phyloP scores from a whole-genome alignment of 2,113 vertebrate species.

The Zingel zingel region DNA sequence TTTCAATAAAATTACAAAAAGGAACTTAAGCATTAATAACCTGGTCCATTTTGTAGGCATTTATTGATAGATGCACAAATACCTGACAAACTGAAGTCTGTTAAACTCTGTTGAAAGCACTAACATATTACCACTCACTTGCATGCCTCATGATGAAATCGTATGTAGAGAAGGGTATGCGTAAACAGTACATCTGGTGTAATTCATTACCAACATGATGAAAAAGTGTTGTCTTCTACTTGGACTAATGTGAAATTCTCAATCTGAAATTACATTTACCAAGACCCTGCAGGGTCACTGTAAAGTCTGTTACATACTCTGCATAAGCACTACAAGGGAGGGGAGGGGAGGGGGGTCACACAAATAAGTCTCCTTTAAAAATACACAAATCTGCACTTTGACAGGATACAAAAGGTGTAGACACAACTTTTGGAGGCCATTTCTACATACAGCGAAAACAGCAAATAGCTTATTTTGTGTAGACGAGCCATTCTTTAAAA shows the following conservation, averaged over 20 bases:
- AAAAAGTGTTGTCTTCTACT: not conserved
- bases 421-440: not conserved
- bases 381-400: not conserved
- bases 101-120: not conserved
- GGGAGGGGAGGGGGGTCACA: too few species aligned
- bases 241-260: too few species aligned
- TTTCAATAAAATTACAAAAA: not conserved
- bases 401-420: not conserved
- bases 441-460: not conserved
- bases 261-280: not conserved
- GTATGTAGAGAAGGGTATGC: not conserved
- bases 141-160: not conserved
- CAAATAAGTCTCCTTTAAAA: not conserved
- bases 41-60: constrained; percentile 36
- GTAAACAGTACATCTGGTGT: not conserved
- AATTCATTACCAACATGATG: constrained; percentile 6
- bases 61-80: constrained; percentile 60
- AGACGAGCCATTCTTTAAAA: not conserved
- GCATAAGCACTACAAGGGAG: not conserved
- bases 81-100: constrained; percentile 10
- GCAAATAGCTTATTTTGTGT: not conserved
- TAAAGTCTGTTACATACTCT: constrained; percentile 19
- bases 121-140: not conserved
- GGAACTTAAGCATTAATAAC: not conserved
- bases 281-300: not conserved